phyloP scores from a whole-genome alignment of 1,140 invertebrate genomes.

The Contarinia nasturtii region DNA sequence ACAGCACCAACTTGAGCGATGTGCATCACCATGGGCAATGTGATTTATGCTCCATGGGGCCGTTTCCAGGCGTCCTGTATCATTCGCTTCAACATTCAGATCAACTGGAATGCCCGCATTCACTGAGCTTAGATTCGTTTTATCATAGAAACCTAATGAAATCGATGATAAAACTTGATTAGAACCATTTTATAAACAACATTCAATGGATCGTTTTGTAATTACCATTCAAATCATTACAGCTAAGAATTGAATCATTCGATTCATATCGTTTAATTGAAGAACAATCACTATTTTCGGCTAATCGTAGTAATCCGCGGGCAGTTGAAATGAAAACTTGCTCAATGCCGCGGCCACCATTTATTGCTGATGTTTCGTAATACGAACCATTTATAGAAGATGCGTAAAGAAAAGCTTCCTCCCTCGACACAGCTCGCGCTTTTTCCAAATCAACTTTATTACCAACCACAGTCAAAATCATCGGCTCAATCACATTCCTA shows the following conservation, averaged over 20 bases:
- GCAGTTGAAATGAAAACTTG: slow-evolving; percentile 46
- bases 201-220: not conserved
- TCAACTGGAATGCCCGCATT: slow-evolving; percentile 22
- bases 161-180: slow-evolving; percentile 10
- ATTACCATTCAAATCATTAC: slow-evolving; percentile 7
- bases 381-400: slow-evolving; percentile 64
- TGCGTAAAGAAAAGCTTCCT: slow-evolving; percentile 58
- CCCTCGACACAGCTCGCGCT: slow-evolving; percentile 35
- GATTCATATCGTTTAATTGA: slow-evolving; percentile 31
- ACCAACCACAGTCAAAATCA: slow-evolving; percentile 63
- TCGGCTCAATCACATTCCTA: slow-evolving; percentile 49
- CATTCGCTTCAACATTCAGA: slow-evolving; percentile 27
- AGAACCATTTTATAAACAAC: not conserved
- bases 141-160: slow-evolving; percentile 11
- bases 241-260: slow-evolving; percentile 20
- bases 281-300: slow-evolving; percentile 23
- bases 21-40: slow-evolving; percentile 36
- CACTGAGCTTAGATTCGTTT: slow-evolving; percentile 17
- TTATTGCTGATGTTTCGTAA: slow-evolving; percentile 62
- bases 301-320: slow-evolving; percentile 29
- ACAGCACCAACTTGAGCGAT: slow-evolving; percentile 34
- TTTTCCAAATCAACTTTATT: slow-evolving; percentile 62
- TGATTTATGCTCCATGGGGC: slow-evolving; percentile 32
- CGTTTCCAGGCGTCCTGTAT: slow-evolving; percentile 30
- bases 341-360: slow-evolving; percentile 51